These are phyloP conservation scores for Elanus axillaris DNA, from an alignment of 2,113 vertebrate genomes.

Conservation along the genomic window DNA sequence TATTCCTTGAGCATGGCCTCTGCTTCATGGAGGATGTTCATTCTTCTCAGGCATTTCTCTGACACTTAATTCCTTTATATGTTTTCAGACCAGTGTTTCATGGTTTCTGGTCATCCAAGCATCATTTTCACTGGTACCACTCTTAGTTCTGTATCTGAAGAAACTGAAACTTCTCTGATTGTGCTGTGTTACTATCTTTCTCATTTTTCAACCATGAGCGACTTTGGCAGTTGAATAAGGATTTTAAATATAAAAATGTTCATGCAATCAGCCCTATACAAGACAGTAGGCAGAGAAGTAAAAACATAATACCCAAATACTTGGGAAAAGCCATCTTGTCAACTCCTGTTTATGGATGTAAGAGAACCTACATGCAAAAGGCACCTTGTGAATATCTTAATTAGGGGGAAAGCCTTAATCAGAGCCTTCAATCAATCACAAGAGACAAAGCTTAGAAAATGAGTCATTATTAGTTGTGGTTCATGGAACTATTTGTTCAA, in stretches of 20 bases:
- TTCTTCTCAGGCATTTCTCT: not conserved
- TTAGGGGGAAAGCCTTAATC: not conserved
- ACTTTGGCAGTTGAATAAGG: not conserved
- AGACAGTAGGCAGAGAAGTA: not conserved
- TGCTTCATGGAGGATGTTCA: not conserved
- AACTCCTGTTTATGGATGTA: not conserved
- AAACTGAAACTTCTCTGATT: not conserved
- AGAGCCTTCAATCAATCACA: not conserved
- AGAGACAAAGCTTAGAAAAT: not conserved
- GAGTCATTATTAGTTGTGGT: not conserved
- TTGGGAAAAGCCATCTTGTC: not conserved
- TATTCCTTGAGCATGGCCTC: not conserved
- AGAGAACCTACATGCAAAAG: not conserved
- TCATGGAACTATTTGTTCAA: not conserved
- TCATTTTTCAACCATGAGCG: not conserved
- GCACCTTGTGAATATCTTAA: not conserved
- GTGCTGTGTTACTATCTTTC: not conserved
- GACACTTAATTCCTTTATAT: not conserved
- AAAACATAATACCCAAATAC: not conserved
- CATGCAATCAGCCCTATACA: not conserved
- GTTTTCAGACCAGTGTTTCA: not conserved
- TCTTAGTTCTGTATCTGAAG: not conserved
- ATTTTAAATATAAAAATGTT: not conserved
- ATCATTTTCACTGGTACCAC: not conserved
- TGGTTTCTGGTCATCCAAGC: not conserved